Percentiles rank a stretch among this genome's conserved stretches.
These are phyloP conservation scores for Heliothis subflexa DNA, from an alignment of 1,140 invertebrate genomes.

Conservation along the genomic window DNA sequence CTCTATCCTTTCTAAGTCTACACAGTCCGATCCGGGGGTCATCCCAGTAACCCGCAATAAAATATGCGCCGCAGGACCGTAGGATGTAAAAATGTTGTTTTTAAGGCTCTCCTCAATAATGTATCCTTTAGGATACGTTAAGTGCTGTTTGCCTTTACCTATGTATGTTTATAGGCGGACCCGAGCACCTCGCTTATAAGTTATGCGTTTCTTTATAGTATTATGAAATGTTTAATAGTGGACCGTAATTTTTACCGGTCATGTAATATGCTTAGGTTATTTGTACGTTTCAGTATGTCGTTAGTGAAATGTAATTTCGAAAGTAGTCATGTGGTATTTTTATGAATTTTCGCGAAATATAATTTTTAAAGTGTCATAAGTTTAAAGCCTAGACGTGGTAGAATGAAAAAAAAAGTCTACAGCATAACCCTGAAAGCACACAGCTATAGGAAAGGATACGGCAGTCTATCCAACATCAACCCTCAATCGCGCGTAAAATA, in stretches of 20 bases:
- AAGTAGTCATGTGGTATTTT: background rate
- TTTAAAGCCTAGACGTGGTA: background rate
- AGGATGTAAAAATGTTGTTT: slow-evolving; percentile 84
- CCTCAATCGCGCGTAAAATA: slow-evolving; percentile 20
- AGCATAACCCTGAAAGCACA: background rate
- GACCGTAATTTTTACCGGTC: slow-evolving; percentile 30
- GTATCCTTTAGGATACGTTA: slow-evolving; percentile 78
- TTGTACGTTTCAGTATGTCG: background rate
- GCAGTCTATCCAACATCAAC: slow-evolving; percentile 15
- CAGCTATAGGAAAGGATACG: background rate
- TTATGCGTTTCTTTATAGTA: slow-evolving; percentile 39
- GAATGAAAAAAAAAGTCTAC: background rate
- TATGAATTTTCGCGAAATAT: background rate
- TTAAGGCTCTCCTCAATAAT: slow-evolving; percentile 78
- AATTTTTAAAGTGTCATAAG: background rate
- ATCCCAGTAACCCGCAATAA: slow-evolving; percentile 78
- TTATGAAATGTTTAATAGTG: slow-evolving; percentile 44
- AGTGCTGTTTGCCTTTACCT: slow-evolving; percentile 66
- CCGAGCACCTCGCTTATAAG: slow-evolving; percentile 43
- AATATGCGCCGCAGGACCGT: slow-evolving; percentile 78
- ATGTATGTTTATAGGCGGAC: slow-evolving; percentile 48
- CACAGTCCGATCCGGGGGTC: slow-evolving; percentile 70
- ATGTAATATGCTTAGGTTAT: background rate
- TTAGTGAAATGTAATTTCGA: background rate
- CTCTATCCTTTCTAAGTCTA: slow-evolving; percentile 62